A percentile compares a stretch with the other conserved stretches of the same genome.
Conservation (phyloP, 1,140 invertebrate genomes). For the Pogonus chalceus region DNA sequence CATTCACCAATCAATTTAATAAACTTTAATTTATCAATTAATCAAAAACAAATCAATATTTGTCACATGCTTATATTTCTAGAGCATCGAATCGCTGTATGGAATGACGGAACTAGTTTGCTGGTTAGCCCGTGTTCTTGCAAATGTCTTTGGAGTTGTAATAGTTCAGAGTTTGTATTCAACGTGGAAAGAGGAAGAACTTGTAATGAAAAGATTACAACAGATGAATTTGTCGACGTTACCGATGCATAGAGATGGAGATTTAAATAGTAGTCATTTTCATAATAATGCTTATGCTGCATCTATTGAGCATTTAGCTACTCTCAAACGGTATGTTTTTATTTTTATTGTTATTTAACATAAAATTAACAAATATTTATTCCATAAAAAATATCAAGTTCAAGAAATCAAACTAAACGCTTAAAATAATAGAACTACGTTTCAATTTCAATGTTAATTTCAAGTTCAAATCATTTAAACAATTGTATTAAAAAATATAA, state of each 20-base stretch:
- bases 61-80: slow-evolving; percentile 25
- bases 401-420: too few relatives aligned
- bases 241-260: slow-evolving; percentile 25
- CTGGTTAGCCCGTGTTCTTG: slow-evolving; percentile 45
- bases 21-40: slow-evolving; percentile 6
- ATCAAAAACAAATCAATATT: not conserved
- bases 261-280: slow-evolving; percentile 25
- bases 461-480: too few relatives aligned
- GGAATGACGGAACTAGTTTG: slow-evolving; percentile 49
- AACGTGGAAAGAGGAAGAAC: slow-evolving; percentile 39
- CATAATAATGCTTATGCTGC: slow-evolving; percentile 30
- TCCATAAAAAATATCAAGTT: too few relatives aligned
- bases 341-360: too few relatives aligned
- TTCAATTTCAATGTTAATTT: too few relatives aligned
- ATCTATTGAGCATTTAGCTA: slow-evolving; percentile 28
- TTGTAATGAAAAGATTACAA: slow-evolving; percentile 33
- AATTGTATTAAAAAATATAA: too few relatives aligned
- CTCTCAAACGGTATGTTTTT: slow-evolving; percentile 26
- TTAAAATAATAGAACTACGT: too few relatives aligned
- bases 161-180: slow-evolving; percentile 53
- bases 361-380: too few relatives aligned
- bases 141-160: slow-evolving; percentile 47
- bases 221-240: slow-evolving; percentile 32
- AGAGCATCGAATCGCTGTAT: slow-evolving; percentile 49
- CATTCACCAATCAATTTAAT: not conserved